Evolutionary conservation across 1,140 invertebrate species (phyloP), one percentile per base, ranked within the genome.

Genomic region (Spodoptera litura): DNA sequence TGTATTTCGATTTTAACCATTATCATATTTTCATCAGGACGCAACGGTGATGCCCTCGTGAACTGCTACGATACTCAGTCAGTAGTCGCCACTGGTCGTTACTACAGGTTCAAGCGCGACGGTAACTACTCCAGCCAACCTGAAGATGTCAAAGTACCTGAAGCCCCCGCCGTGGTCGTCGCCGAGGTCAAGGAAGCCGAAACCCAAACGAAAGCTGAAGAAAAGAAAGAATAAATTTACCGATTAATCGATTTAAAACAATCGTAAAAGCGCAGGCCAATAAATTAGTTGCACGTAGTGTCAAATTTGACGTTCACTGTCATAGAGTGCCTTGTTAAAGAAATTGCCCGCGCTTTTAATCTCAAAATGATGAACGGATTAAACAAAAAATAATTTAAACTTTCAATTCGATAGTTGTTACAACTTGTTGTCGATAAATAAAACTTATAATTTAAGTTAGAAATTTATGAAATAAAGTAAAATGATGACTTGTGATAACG

Each of bases 21-120:
- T 44, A 44, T 31, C 3, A 3, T 44, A 44, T 44, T 74, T 49
- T 78, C 71, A 55, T 2, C 78, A 93, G 92, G 91, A 83, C 90
- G 85, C 70, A 89, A 91, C 49, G 92, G 91, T 38, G 93, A 93
- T 72, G 93, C 92, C 11, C 85, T 94, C 12, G 90, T 93, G 13
- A 93, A 87, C 85, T 93, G 93, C 80, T 93, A 93, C 82, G 89
- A 93, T 68, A 84, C 90, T 4, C 85, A 89, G 52, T 93, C 93
- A 13, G 92, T 90, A 58, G 90, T 88, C 0, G 91, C 87, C 0
- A 87, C 91, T 1, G 86, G 89, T 0, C 87, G 90, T 1, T 92
- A 91, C 86, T 93, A 93, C 82, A 85, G 93, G 72, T 94, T 79
- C 82, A 93, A 94, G 80, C 89, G 92, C 6, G 90, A 94, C 71